Evolutionary conservation across 2,113 vertebrate genomes (phyloP), one percentile per base, ranked within the genome.

Genomic region (Anarhynchus alexandrinus): DNA sequence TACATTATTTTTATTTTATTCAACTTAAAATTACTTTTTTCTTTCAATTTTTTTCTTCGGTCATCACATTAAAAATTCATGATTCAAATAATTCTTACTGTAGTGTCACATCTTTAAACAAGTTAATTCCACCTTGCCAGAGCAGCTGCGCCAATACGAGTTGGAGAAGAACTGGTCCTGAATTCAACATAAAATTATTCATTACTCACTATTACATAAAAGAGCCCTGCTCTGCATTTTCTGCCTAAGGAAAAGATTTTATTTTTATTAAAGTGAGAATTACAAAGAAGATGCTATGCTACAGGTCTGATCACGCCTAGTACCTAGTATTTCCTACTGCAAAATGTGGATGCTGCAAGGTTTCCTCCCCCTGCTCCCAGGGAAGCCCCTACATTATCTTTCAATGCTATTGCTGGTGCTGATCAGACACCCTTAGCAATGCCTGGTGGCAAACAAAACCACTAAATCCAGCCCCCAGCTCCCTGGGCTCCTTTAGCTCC

Each of bases 361-460:
- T 7, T 61, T 52, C 26, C 34, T 47, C 1, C 14, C 2, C 1
- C 11, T 0, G 1, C 17, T 72, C 1, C 11, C 34, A 67, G 38
- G 16, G 42, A 62, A 78, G 25, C 13, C 5, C 10, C 22, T 13
- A 13, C 14, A 5, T 23, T 67, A 20, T 36, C 12, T 40, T 67
- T 62, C 40, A 30, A 16, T 30, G 12, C 78, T 61, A 32, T 36
- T 40, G 2, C 12, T 70, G 40, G 30, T 2, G 0, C 38, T 45
- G 51, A 54, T 54, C 52, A 80, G 25, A 49, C 5, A 25, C 36
- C 4, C 0, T 0, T 15, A 91, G 26, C 6, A 49, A 30, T 30
- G 4, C 25, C 36, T 61, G 12, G 2, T 13, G 30, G 12, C 38
- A 54, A 67, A 26, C 6, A 65, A 85, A 83, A 40, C 25, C n/a